These are phyloP conservation scores for Aspidoscelis tigris DNA, from an alignment of 2,113 vertebrate species.

Conservation along the genomic window DNA sequence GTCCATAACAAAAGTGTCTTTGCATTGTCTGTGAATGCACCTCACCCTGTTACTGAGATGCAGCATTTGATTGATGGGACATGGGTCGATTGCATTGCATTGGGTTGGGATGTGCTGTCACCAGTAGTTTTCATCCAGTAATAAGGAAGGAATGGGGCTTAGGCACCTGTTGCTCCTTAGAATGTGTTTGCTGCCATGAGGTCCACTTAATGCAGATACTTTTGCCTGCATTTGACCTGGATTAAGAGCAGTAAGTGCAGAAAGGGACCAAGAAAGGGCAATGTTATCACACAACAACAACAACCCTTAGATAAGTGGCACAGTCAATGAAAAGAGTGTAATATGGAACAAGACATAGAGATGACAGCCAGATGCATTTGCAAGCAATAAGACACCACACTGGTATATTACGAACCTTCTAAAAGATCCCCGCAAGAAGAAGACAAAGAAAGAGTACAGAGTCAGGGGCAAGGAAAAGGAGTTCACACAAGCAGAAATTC, in stretches of 20 bases:
- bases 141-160: too few relatives aligned
- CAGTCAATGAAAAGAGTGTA: conserved; percentile 53
- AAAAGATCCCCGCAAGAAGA: conserved; percentile 83
- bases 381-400: conserved; percentile 69
- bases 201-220: conserved; percentile 16
- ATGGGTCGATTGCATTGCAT: too few relatives aligned
- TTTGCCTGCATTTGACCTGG: too few relatives aligned
- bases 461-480: conserved; percentile 76
- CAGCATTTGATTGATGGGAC: too few relatives aligned
- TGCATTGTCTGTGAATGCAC: too few relatives aligned
- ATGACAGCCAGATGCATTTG: conserved; percentile 36
- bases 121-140: too few relatives aligned
- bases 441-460: conserved; percentile 83
- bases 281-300: conserved; percentile 50
- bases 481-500: conserved; percentile 26
- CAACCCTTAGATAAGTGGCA: conserved; percentile 13
- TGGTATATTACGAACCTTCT: conserved; percentile 80
- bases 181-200: neutral
- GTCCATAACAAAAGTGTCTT: too few relatives aligned
- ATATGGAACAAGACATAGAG: conserved; percentile 35
- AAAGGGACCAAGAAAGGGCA: conserved; percentile 44
- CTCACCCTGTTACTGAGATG: too few relatives aligned
- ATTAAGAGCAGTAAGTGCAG: conserved; percentile 6
- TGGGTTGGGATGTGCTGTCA: too few relatives aligned
- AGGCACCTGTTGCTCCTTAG: too few relatives aligned